These are phyloP conservation scores for Heliconius hortense DNA, from an alignment of 2,888 invertebrate species.

Conservation along the genomic window DNA sequence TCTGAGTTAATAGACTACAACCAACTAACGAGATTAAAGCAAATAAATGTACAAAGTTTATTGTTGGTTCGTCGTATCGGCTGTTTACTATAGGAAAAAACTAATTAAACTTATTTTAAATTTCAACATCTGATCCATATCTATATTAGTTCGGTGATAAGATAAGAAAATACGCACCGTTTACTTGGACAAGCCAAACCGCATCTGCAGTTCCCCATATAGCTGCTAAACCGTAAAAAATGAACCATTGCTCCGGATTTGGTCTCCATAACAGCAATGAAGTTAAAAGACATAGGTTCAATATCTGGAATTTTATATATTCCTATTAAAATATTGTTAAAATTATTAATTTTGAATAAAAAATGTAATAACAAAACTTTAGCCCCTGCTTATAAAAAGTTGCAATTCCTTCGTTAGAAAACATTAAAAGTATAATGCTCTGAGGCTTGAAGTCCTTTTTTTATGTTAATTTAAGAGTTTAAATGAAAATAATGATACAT, in stretches of 20 bases:
- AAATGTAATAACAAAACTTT: not conserved
- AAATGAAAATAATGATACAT: not conserved
- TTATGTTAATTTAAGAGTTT: not conserved
- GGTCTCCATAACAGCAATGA: constrained; percentile 88
- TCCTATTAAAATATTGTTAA: not conserved
- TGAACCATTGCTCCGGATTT: constrained; percentile 83
- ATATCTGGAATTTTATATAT: constrained; percentile 57
- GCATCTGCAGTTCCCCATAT: constrained; percentile 95
- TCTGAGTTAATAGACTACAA: no score
- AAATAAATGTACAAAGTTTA: no score
- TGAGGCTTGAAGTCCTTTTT: not conserved
- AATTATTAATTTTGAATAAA: not conserved
- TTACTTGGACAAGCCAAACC: constrained; percentile 95
- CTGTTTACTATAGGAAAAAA: no score
- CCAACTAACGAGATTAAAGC: no score
- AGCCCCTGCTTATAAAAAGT: not conserved
- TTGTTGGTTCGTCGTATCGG: no score
- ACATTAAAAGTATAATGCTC: not conserved
- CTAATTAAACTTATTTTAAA: no score
- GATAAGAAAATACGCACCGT: constrained; percentile 84
- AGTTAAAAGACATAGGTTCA: constrained; percentile 87
- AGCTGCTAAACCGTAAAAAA: constrained; percentile 90
- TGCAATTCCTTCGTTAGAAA: not conserved
- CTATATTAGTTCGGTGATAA: not conserved
- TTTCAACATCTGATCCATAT: no score